Base-by-base conservation (phyloP, 2,888 invertebrate genomes). In the Elmis aenea region DNA sequence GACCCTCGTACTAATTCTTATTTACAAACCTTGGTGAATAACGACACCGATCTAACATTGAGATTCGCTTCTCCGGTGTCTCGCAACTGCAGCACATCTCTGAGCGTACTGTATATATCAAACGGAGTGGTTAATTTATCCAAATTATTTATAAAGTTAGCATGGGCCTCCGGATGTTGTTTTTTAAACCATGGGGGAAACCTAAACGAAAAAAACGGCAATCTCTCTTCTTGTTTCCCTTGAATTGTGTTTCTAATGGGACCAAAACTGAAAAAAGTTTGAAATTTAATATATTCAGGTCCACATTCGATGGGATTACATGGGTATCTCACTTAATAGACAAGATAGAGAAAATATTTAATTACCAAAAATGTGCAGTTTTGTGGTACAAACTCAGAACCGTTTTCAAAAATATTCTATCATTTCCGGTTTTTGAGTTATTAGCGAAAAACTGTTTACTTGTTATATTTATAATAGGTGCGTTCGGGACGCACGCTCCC, bases 151-250 rank as follows among this genome's bases (percentile, higher is more conserved):
- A 73, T 59, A 46, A 85, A 74, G 50, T 82, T 82, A 0, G 64
- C 65, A 42, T 79, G 76, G 8, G 77, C 77, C 8, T 67, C 58
- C 0, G 81, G 79, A 51, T 83, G 75, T 4, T 69, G 64, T 5
- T 68, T 66, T 43, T 75, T 72, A 46, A 93, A 80, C 61, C 76
- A 76, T 0, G 76, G 67, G 0, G 94, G 93, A 52, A 93, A 77
- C 0, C 77, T 69, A 32, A 93, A 77, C 1, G 83, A 81, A 64
- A 94, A 87, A 52, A 91, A 84, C 0, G 95, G 95, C 38, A 94
- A 62, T 1, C 95, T 75, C 61, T 95, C 94, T 57, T 95, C 95
- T 37, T 88, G 78, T 64, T 92, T 91, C 0, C 94, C 95, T 64
- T 94, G 93, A 3, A 89, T 71, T 0, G 92, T 93, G 52, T 84